Base-by-base conservation (phyloP, 53 echinoderm and acorn worm species). In the Temnopleurus reevesii region DNA sequence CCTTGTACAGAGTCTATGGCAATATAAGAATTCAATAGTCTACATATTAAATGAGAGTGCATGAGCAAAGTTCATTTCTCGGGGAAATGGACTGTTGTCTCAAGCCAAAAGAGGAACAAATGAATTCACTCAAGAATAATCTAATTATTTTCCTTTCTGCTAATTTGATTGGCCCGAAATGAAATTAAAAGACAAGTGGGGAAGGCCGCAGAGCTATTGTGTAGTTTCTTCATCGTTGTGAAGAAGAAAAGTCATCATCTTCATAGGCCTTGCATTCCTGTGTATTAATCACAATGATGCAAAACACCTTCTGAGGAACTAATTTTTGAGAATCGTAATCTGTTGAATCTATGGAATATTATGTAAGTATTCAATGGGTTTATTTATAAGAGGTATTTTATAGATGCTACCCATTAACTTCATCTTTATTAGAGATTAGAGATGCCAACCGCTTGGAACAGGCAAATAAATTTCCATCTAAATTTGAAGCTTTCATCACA, bases 161-260 rank as follows among this genome's bases (percentile, higher is more conserved):
- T 81, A 81, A 81, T 81, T 53, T 81, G 81, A 81, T 81, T 81
- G 81, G 81, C 18, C 25, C 46, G 12, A 6, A 45, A 77, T 77
- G 77, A 46, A 77, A 77, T 77, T 77, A 43, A 77, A 77, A 77
- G 26, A 77, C 77, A 77, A 45, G 8, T 18, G 35, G 64, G 64
- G 64, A 31, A 64, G 15, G 64, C 64, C 12, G 35, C 33, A 31
- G 31, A 3, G 64, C 64, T 33, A 64, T 64, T 64, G 34, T n/a
- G n/a, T n/a, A n/a, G n/a, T n/a, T n/a, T n/a, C n/a, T 64, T 64
- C 64, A 64, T 19, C 64, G 18, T 33, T 6, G 64, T 5, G 64
- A 64, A 31, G 5, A 35, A 1, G 64, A 34, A 17, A 17, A 0
- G 55, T 21, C 15, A 27, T 4, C 64, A 64, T 64, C 33, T 64